Percentiles rank a stretch among this genome's conserved stretches.
phyloP scores from a whole-genome alignment of 37 sponge, comb jelly and placozoan genomes.

The Lycopodina hypogea region DNA sequence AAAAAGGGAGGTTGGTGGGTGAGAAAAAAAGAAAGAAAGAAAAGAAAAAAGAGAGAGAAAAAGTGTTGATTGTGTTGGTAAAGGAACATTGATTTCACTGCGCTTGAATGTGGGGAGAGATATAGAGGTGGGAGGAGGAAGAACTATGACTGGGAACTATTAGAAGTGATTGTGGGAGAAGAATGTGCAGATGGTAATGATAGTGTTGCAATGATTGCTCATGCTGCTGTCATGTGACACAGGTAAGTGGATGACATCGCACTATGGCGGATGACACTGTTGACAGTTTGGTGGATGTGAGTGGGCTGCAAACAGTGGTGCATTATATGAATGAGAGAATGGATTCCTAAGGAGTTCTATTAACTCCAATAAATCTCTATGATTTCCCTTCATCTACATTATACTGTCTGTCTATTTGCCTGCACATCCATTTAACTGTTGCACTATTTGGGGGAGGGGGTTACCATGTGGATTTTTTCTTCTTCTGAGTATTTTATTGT shows the following conservation, averaged over 20 bases:
- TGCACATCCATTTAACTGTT: no score
- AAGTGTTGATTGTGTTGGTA: not conserved
- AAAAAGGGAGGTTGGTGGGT: not conserved
- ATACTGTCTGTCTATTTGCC: no score
- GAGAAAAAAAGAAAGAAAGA: no score
- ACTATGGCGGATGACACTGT: slow-evolving; percentile 94
- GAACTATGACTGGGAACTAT: not conserved
- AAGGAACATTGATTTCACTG: no score
- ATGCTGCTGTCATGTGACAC: no score
- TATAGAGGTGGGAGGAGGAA: not conserved
- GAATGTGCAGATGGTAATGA: not conserved
- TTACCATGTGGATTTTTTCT: no score
- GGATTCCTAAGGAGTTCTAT: not conserved
- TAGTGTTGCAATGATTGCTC: not conserved
- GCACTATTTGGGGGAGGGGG: no score
- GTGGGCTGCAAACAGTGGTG: slow-evolving; percentile 33
- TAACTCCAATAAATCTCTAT: no score
- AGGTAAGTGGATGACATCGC: slow-evolving; percentile 99
- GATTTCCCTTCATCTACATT: no score
- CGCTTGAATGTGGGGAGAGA: no score
- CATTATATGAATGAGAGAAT: no score
- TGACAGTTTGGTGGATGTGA: slow-evolving; percentile 59
- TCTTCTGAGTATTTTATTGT: no score
- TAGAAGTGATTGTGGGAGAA: not conserved
- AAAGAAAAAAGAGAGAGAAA: not conserved